A percentile compares a stretch with the other conserved stretches of the same genome.
These are phyloP conservation scores for Tiliacea aurago DNA, from an alignment of 2,888 invertebrate species.

Conservation along the genomic window DNA sequence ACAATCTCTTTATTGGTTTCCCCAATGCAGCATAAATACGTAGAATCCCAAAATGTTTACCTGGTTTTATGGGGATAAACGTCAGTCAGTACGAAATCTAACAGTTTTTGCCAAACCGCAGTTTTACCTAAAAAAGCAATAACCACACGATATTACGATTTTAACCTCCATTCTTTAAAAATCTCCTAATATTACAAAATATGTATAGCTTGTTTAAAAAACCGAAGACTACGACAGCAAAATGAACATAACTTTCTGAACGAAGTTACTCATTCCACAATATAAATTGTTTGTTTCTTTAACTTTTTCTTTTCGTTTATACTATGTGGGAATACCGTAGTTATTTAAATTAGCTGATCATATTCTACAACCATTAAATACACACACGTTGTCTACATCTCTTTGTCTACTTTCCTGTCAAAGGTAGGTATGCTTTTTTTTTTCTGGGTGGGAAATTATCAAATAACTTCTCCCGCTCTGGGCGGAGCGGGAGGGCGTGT, in stretches of 20 bases:
- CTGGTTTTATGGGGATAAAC: not conserved
- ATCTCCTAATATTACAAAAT: not conserved
- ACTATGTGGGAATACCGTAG: slow-evolving; percentile 7
- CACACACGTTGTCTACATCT: no score
- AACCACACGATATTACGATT: not conserved
- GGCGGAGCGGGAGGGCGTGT: no score
- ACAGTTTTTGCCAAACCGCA: not conserved
- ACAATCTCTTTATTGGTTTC: slow-evolving; percentile 9
- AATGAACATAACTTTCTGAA: not conserved
- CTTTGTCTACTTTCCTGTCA: no score
- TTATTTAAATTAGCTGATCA: slow-evolving; percentile 23
- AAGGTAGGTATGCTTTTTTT: no score
- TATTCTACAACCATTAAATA: slow-evolving; percentile 13
- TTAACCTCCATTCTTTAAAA: not conserved
- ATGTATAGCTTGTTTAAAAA: not conserved
- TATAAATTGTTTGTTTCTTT: not conserved
- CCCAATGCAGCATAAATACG: not conserved
- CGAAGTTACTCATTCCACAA: not conserved
- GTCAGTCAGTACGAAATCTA: not conserved
- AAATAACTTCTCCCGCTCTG: no score
- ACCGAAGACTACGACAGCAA: not conserved
- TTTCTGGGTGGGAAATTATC: no score
- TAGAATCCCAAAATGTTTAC: slow-evolving; percentile 13
- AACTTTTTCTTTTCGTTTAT: not conserved
- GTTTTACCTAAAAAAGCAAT: not conserved